Percentiles rank a stretch among this genome's conserved stretches.
Evolutionary conservation across 2,888 invertebrate species (phyloP).

Genomic region (Zygogramma bicolorata): DNA sequence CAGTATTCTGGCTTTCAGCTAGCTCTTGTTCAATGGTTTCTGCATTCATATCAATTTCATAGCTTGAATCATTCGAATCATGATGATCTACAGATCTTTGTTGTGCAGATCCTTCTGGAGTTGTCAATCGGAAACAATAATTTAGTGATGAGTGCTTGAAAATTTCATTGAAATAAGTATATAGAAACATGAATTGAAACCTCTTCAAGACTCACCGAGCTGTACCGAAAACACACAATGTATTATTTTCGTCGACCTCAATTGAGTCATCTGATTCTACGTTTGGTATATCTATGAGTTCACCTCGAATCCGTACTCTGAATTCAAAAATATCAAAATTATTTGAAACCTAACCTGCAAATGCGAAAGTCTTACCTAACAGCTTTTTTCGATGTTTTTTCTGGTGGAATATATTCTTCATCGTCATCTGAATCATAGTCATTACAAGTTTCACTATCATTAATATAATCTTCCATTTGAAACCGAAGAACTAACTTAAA

Average conservation of each 20-base stretch:
- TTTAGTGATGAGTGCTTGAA: not conserved
- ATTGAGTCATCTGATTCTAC: not conserved
- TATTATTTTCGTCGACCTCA: not conserved
- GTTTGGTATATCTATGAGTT: not conserved
- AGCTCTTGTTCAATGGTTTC: not conserved
- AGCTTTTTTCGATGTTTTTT: not conserved
- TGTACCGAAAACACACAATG: not conserved
- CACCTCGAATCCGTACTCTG: not conserved
- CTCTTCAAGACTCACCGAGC: not conserved
- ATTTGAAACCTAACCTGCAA: not conserved
- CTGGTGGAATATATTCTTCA: not conserved
- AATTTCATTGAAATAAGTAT: not conserved
- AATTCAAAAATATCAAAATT: not conserved
- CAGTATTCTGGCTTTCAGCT: too few species aligned
- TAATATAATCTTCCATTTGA: not conserved
- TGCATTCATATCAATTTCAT: not conserved
- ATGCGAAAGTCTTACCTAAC: not conserved
- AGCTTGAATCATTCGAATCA: too few species aligned
- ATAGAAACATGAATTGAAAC: not conserved
- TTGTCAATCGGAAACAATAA: too few species aligned
- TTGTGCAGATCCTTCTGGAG: too few species aligned
- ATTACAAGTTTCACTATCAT: not conserved
- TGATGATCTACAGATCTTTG: too few species aligned
- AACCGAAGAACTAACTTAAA: too few species aligned
- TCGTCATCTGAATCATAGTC: not conserved